Base-by-base conservation (phyloP, 2,888 invertebrate species). In the Kuschelorhynchus macadamiae region DNA sequence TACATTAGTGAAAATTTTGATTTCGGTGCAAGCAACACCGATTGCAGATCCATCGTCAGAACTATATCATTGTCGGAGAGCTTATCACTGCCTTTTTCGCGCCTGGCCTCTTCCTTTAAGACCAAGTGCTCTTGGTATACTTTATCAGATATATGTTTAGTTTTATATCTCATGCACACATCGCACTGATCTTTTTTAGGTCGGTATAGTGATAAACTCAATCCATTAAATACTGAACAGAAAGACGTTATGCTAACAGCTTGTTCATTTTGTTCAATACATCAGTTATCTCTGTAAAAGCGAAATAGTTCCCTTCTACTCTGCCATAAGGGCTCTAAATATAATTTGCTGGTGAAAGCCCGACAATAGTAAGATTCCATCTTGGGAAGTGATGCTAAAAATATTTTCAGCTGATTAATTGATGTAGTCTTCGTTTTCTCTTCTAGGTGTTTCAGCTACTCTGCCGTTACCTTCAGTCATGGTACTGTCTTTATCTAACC, bases 111-210 rank as follows among this genome's bases (percentile, higher is more conserved):
- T 52, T 41, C 20, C 21, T 70, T 67, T 46, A 59, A 46, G 32
- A 21, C 14, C 14, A 49, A 25, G 49, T 66, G 68, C 44, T 53
- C 17, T 30, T 44, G 8, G 60, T 64, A 67, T 4, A 16, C 16
- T 21, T 42, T 36, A 21, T 62, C 55, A 9, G 12, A 11, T 25
- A 62, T 36, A 52, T 70, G 62, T 30, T 50, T 42, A 59, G 50
- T 67, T 55, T 55, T 46, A 21, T 53, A 57, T 1, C 44, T 49
- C 11, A 63, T 59, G 55, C 71, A 71, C 20, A 46, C 44, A 21
- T 69, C 69, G 46, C n/a, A n/a, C 75, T 67, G 67, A 49, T 76
- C 75, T 71, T 76, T 77, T 67, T 77, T 17, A 17, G 75, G 74
- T 41, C 16, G 14, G 50, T 72, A 76, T 17, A 78, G 50, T 41